Conservation (phyloP, 2,797 vertebrate species). For the Hippocampus kuda region DNA sequence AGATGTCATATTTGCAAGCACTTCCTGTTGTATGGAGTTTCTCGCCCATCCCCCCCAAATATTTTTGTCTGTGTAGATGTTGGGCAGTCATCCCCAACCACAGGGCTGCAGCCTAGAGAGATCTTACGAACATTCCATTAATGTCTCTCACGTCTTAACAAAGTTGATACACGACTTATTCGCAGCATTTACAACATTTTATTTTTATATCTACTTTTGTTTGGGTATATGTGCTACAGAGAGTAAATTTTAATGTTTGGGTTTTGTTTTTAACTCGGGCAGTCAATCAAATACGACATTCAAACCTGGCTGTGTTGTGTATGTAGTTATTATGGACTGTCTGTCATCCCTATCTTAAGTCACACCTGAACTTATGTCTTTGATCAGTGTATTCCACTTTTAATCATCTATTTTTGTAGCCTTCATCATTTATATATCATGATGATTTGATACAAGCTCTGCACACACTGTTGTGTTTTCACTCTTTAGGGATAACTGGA, state of each 20-base stretch:
- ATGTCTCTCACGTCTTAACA: background rate
- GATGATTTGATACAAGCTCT: slow-evolving; percentile 6
- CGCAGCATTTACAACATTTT: background rate
- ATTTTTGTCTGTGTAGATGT: background rate
- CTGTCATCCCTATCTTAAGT: background rate
- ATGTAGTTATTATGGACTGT: background rate
- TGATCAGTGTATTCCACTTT: background rate
- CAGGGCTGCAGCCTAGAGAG: no score
- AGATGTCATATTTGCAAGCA: background rate
- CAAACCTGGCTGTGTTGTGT: background rate
- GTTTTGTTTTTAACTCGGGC: background rate
- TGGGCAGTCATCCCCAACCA: no score
- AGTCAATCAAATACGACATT: background rate
- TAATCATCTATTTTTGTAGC: background rate
- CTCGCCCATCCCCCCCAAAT: background rate
- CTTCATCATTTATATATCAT: background rate
- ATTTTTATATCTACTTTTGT: background rate
- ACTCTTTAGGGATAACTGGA: slow-evolving; percentile 8
- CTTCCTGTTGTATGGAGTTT: background rate
- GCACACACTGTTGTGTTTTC: slow-evolving; percentile 2
- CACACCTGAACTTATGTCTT: background rate
- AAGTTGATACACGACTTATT: background rate
- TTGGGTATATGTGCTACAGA: background rate
- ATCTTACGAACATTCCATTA: background rate
- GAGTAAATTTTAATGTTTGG: background rate